These are phyloP conservation scores for Ophion costatus DNA, from an alignment of 2,888 invertebrate genomes.

Conservation along the genomic window DNA sequence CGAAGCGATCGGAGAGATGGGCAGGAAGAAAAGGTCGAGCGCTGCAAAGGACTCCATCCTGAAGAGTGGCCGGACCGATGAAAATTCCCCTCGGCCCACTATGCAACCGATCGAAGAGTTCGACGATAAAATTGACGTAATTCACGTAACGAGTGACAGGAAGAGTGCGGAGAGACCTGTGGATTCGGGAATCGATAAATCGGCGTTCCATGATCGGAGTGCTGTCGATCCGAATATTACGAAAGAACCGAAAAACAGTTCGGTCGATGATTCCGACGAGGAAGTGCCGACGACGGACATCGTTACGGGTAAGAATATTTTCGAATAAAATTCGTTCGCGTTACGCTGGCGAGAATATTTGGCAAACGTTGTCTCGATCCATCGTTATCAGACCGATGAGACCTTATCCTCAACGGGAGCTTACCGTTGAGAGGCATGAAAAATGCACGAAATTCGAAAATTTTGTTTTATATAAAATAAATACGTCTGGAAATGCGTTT, in stretches of 20 bases:
- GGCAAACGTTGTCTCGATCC: background rate
- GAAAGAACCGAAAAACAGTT: background rate
- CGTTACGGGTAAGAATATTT: slow-evolving; percentile 33
- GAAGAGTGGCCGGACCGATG: background rate
- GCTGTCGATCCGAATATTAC: background rate
- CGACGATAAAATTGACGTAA: slow-evolving; percentile 13
- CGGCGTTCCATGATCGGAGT: background rate
- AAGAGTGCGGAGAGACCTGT: slow-evolving; percentile 2
- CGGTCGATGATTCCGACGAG: slow-evolving; percentile 19
- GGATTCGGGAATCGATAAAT: background rate
- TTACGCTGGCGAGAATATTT: background rate
- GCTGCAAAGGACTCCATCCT: background rate
- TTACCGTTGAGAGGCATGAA: too few relatives aligned
- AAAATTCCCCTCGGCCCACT: background rate
- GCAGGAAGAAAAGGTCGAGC: slow-evolving; percentile 3
- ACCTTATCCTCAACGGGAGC: background rate
- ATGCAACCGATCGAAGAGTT: background rate
- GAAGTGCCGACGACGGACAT: slow-evolving; percentile 30
- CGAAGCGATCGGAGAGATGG: background rate
- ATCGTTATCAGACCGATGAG: background rate
- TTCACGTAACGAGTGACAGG: background rate
- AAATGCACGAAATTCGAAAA: too few relatives aligned
- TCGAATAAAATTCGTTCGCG: background rate
- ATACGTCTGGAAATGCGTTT: too few relatives aligned
- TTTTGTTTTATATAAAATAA: too few relatives aligned